Evolutionary conservation across 2,113 vertebrate species (phyloP).

Genomic region (Condylura cristata): DNA sequence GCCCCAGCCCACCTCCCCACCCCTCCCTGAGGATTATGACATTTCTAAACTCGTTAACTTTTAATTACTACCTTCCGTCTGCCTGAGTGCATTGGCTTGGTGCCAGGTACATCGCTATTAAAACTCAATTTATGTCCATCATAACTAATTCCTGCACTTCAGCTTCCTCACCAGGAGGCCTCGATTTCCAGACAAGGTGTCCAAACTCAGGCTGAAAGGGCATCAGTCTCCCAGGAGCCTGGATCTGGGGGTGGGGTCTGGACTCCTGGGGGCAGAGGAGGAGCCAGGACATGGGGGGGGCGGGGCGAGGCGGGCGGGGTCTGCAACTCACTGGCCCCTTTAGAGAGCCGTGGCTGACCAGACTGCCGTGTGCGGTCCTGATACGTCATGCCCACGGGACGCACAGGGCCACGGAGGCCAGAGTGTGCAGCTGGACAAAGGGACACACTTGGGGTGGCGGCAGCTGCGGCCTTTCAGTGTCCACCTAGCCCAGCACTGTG

Average conservation of each 20-base stretch:
- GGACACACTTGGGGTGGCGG: too few species aligned
- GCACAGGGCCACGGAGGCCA: neutral
- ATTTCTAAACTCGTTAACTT: slow-evolving; percentile 89
- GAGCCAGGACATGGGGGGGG: neutral
- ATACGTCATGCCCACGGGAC: too few species aligned
- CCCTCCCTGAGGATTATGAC: slow-evolving; percentile 77
- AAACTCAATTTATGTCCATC: slow-evolving; percentile 89
- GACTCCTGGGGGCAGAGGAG: neutral
- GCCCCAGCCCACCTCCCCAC: neutral
- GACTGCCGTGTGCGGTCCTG: too few species aligned
- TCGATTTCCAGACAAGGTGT: slow-evolving; percentile 70
- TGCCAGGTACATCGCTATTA: slow-evolving; percentile 88
- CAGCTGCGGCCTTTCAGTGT: neutral
- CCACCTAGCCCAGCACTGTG: neutral
- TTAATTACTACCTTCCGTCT: slow-evolving; percentile 88
- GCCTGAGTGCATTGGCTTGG: slow-evolving; percentile 85
- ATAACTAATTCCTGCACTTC: slow-evolving; percentile 80
- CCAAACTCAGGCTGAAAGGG: neutral
- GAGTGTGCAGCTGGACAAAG: neutral
- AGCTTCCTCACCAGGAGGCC: slow-evolving; percentile 73
- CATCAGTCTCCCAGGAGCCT: neutral
- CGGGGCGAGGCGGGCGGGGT: neutral
- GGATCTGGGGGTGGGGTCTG: fast-evolving
- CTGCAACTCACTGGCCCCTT: fast-evolving
- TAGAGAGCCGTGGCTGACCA: fast-evolving